Evolutionary conservation across 2,113 vertebrate genomes (phyloP).

Genomic region (Proterorhinus semilunaris): DNA sequence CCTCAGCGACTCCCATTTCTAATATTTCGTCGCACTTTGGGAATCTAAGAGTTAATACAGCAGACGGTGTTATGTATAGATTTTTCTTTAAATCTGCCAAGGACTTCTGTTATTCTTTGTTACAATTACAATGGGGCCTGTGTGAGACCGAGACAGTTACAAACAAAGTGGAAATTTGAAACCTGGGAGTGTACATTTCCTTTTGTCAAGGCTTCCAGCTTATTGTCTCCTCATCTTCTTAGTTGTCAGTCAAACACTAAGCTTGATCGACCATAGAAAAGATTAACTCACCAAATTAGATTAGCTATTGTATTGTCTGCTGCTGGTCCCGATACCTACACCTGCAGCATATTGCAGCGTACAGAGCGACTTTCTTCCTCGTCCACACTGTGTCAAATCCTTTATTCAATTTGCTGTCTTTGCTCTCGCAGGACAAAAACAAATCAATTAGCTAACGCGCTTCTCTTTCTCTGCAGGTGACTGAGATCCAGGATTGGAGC

Average conservation of each 20-base stretch:
- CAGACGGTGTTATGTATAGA: background rate
- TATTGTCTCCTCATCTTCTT: background rate
- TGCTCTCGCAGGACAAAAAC: conserved; percentile 5
- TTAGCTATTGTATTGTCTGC: background rate
- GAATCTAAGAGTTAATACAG: conserved; percentile 8
- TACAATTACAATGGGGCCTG: background rate
- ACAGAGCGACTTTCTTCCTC: conserved; percentile 1
- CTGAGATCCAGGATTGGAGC: conserved; percentile 99
- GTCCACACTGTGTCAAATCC: background rate
- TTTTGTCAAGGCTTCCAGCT: conserved; percentile 1
- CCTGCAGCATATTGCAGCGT: background rate
- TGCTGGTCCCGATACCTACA: background rate
- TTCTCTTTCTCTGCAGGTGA: conserved; percentile 80
- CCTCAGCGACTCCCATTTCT: conserved; percentile 16
- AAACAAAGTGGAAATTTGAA: conserved; percentile 1
- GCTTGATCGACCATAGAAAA: conserved; percentile 7
- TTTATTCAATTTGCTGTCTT: conserved; percentile 13
- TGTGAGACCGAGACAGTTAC: background rate
- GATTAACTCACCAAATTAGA: conserved; percentile 4
- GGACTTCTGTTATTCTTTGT: background rate
- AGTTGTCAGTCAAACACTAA: background rate
- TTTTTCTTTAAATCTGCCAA: conserved; percentile 11
- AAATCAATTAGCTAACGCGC: conserved; percentile 6
- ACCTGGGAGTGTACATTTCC: conserved; percentile 4
- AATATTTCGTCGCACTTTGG: conserved; percentile 25